These are phyloP conservation scores for Cerastoderma edule DNA, from an alignment of 2,888 invertebrate species.

Conservation along the genomic window DNA sequence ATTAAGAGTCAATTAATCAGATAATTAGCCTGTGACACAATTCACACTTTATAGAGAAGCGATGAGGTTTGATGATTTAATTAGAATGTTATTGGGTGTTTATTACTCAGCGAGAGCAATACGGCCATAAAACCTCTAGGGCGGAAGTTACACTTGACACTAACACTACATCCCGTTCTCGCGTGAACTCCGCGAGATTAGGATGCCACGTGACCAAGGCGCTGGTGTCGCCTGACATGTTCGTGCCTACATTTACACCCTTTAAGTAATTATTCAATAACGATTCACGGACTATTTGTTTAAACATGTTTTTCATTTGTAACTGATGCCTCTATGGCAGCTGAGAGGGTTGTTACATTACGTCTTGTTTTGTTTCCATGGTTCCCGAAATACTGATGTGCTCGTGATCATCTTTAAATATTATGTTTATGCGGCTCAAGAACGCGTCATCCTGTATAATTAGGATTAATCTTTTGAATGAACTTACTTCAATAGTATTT, in stretches of 20 bases:
- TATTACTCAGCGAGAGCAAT: constrained; percentile 38
- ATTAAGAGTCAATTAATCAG: constrained; percentile 25
- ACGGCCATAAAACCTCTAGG: constrained; percentile 40
- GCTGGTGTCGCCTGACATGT: constrained; percentile 17
- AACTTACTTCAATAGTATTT: no score
- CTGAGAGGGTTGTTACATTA: no score
- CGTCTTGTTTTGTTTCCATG: no score
- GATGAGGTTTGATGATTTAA: constrained; percentile 31
- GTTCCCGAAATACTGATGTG: no score
- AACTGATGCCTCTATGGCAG: no score
- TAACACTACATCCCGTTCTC: constrained; percentile 48
- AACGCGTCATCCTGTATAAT: no score
- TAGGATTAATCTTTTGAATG: no score
- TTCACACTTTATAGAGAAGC: constrained; percentile 28
- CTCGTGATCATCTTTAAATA: no score
- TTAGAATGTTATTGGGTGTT: constrained; percentile 53
- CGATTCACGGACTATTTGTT: background rate
- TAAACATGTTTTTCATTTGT: no score
- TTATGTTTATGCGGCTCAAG: no score
- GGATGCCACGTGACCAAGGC: constrained; percentile 17
- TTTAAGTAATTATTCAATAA: constrained; percentile 17
- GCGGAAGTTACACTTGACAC: constrained; percentile 51
- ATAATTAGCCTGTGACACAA: constrained; percentile 22
- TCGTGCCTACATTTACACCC: constrained; percentile 7
- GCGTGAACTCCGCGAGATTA: constrained; percentile 37